Conservation (phyloP, 53 echinoderm and acorn worm genomes). For the Antedon mediterranea region DNA sequence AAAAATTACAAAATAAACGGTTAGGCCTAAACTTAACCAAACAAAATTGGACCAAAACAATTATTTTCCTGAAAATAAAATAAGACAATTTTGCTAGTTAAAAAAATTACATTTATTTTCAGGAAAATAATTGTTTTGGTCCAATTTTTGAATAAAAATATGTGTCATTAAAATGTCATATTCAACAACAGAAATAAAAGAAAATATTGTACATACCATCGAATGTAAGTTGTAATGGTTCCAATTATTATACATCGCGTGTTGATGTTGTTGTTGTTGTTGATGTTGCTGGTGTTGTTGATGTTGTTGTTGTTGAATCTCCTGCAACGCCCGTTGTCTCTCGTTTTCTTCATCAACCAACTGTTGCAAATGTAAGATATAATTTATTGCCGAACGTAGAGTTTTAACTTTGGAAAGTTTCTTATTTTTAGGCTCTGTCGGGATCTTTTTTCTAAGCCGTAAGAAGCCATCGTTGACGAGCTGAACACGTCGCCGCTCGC, state of each 20-base stretch:
- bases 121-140: too few relatives aligned
- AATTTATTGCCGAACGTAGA: conserved; percentile 90
- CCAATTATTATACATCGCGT: background rate
- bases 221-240: background rate
- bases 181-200: too few relatives aligned
- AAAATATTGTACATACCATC: background rate
- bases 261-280: background rate
- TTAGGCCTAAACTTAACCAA: too few relatives aligned
- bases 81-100: too few relatives aligned
- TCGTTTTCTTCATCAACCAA: conserved; percentile 61
- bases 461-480: conserved; percentile 97
- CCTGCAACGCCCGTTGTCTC: conserved; percentile 23
- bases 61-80: too few relatives aligned
- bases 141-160: too few relatives aligned
- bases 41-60: too few relatives aligned
- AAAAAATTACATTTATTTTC: too few relatives aligned
- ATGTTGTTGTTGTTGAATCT: background rate
- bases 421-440: conserved; percentile 91
- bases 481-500: conserved; percentile 89
- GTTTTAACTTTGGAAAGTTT: conserved; percentile 97
- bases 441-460: conserved; percentile 78
- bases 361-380: conserved; percentile 85
- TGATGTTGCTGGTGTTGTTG: background rate
- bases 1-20: too few relatives aligned
- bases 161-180: too few relatives aligned